Percentiles rank a stretch among this genome's conserved stretches.
Evolutionary conservation across 2,113 vertebrate species (phyloP).

Genomic region (Perca flavescens): DNA sequence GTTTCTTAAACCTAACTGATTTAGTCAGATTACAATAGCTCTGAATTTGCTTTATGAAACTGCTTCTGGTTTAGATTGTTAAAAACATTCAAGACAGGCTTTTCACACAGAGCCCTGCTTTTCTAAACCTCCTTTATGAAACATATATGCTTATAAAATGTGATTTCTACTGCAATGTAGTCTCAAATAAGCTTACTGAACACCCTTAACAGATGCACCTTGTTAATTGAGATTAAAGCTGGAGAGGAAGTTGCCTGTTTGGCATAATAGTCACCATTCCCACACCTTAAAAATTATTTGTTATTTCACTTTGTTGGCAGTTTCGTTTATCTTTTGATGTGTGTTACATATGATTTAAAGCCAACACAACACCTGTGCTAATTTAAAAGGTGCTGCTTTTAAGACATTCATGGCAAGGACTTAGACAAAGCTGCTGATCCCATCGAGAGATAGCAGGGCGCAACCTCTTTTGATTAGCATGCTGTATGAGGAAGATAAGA

Average conservation of each 20-base stretch:
- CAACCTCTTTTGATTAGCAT: conserved; percentile 73
- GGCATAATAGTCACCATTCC: background rate
- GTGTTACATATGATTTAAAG: conserved; percentile 18
- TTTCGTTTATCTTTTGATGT: conserved; percentile 11
- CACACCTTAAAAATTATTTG: background rate
- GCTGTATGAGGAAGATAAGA: conserved; percentile 76
- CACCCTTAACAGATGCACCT: background rate
- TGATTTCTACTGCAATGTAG: background rate
- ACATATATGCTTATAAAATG: background rate
- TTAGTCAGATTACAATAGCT: background rate
- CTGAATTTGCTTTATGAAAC: background rate
- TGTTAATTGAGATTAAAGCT: background rate
- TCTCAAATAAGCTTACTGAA: background rate
- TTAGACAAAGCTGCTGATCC: conserved; percentile 73
- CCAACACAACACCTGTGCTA: conserved; percentile 39
- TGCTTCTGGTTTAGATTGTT: background rate
- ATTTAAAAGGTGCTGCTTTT: conserved; percentile 57
- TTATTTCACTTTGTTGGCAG: background rate
- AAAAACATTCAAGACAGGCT: background rate
- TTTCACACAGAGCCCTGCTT: background rate
- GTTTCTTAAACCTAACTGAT: background rate
- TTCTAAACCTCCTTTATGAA: background rate
- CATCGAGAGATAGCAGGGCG: conserved; percentile 41
- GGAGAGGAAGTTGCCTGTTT: background rate
- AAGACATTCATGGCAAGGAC: conserved; percentile 52